A percentile compares a stretch with the other conserved stretches of the same genome.
These are phyloP conservation scores for Gymnobelideus leadbeateri DNA, from an alignment of 2,113 vertebrate species.

Conservation along the genomic window DNA sequence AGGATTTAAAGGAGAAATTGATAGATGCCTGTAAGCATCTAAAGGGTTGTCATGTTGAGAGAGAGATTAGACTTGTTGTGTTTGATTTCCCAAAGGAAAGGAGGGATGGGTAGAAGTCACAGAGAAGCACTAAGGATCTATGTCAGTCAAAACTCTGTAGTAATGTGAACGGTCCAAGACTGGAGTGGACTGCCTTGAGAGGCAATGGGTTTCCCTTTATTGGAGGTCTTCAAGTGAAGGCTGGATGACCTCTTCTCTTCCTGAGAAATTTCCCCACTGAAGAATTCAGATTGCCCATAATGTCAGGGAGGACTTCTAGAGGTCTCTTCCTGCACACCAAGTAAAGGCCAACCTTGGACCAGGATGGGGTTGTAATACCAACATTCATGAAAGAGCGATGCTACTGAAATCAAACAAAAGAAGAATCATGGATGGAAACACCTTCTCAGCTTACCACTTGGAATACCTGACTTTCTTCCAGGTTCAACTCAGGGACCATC, in stretches of 20 bases:
- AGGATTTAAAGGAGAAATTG: background rate
- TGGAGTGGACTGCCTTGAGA: background rate
- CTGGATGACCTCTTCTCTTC: background rate
- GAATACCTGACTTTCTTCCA: background rate
- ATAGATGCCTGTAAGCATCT: background rate
- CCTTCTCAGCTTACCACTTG: background rate
- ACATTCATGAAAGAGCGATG: background rate
- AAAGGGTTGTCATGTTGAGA: background rate
- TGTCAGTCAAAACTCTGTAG: background rate
- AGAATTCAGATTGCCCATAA: background rate
- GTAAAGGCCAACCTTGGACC: background rate
- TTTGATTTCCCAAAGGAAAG: background rate
- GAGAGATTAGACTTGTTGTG: background rate
- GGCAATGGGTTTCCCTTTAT: background rate
- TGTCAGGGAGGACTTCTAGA: background rate
- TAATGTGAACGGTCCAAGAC: background rate
- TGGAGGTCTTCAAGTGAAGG: background rate
- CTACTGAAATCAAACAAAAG: background rate
- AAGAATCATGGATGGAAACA: background rate
- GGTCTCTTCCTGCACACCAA: background rate
- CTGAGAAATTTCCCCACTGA: background rate
- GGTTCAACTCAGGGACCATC: background rate
- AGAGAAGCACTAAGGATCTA: background rate
- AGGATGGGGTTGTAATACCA: background rate
- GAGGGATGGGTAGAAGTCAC: background rate